Conservation (phyloP, 2,113 vertebrate genomes). For the Rana temporaria region DNA sequence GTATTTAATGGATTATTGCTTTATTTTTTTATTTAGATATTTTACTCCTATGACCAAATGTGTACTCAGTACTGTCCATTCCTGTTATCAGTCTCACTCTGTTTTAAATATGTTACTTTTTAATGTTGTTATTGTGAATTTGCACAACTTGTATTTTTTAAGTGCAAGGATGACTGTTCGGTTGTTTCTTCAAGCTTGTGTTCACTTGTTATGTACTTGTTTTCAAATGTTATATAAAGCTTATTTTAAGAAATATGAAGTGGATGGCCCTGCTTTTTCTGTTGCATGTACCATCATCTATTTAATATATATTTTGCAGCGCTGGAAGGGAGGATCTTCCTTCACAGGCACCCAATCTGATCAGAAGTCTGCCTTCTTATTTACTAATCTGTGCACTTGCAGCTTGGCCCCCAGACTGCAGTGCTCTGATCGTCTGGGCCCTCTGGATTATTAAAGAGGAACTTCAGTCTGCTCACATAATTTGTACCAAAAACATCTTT, state of each 20-base stretch:
- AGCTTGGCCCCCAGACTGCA: no score
- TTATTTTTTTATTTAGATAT: background rate
- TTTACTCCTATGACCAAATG: conserved; percentile 33
- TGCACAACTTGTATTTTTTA: conserved; percentile 50
- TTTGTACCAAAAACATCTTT: no score
- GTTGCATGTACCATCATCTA: background rate
- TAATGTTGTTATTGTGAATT: conserved; percentile 18
- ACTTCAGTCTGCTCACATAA: no score
- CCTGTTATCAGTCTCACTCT: background rate
- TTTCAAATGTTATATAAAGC: conserved; percentile 16
- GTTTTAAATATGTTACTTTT: background rate
- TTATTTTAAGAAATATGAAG: background rate
- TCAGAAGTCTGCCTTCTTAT: no score
- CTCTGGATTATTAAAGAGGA: no score
- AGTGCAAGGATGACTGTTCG: background rate
- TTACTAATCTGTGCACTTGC: no score
- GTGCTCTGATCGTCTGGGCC: no score
- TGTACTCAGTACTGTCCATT: conserved; percentile 17
- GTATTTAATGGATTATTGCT: background rate
- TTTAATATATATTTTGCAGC: no score
- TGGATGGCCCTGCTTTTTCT: no score
- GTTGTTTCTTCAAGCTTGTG: conserved; percentile 10
- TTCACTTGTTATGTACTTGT: background rate
- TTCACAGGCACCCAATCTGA: no score
- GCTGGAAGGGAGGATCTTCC: no score